Base-by-base conservation (phyloP, 2,797 vertebrate species). In the Clarias pachynema region DNA sequence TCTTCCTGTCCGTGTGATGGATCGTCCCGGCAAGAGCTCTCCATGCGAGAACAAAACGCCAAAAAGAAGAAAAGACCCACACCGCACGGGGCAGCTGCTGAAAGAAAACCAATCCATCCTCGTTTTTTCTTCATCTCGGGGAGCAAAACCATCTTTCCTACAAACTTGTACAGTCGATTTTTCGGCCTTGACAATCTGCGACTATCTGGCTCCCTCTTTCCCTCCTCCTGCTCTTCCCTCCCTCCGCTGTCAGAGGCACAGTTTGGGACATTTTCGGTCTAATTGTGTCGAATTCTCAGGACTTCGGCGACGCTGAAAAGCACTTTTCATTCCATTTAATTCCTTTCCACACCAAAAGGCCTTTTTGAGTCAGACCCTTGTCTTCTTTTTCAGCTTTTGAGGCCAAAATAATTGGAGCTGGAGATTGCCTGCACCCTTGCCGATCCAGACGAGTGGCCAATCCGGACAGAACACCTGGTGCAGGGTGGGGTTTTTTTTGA, bases 401-500 rank as follows among this genome's bases (percentile, higher is more conserved):
- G 94, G 94, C 92, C 90, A 89, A 94, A 94, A 94, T 95, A 94
- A 96, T 95, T 95, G 92, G 93, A 94, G 91, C 92, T 92, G 91
- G 92, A 94, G 94, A 93, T 92, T 94, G 93, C 91, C 91, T 93
- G 84, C 89, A 92, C 91, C 91, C 88, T 93, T 90, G 88, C 89
- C 89, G 89, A 92, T 92, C 92, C 89, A 77, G 88, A 91, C 89
- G 91, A 93, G 88, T 89, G 91, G 68, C 88, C 86, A 90, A 89
- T 88, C 92, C 91, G 75, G 81, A 86, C 84, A 56, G 80, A 86
- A 88, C 89, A 90, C 89, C 90, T 90, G 89, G 89, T 85, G 86
- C 81, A 86, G 82, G 70, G 70, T 20, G 82, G 59, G 59, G 62
- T 49, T 26, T 82, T 26, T 16, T 40, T 40, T 79, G 79, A 89